A percentile compares a stretch with the other conserved stretches of the same genome.
Evolutionary conservation across 2,113 vertebrate species (phyloP).

Genomic region (Rhagologus leucostigma): DNA sequence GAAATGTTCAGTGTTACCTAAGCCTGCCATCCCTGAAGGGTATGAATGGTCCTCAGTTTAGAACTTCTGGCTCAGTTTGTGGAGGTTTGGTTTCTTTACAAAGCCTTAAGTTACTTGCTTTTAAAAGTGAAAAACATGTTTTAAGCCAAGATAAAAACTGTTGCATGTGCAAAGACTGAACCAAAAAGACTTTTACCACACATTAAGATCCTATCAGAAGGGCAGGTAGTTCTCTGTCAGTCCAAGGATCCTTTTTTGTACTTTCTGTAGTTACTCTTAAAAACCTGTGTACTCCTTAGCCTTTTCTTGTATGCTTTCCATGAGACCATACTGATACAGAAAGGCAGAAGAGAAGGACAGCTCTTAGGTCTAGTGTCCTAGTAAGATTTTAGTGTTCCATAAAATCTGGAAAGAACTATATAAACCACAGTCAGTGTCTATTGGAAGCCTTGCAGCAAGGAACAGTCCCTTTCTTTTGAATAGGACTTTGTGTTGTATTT

Average conservation of each 20-base stretch:
- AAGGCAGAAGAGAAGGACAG: neutral
- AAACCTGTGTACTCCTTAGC: neutral
- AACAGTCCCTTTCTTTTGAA: neutral
- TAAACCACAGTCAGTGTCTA: neutral
- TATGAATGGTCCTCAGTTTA: neutral
- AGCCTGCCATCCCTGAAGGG: neutral
- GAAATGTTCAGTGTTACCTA: neutral
- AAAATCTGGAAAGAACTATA: neutral
- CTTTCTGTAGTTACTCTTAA: neutral
- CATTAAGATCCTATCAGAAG: neutral
- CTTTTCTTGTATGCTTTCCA: neutral
- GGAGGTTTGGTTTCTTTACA: neutral
- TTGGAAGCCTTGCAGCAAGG: neutral
- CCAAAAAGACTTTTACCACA: neutral
- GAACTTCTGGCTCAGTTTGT: neutral
- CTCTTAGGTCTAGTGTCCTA: neutral
- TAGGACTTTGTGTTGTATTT: neutral
- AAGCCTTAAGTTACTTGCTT: neutral
- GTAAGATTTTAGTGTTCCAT: neutral
- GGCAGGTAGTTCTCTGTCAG: neutral
- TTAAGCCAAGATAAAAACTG: neutral
- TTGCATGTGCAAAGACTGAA: neutral
- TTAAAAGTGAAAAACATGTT: neutral
- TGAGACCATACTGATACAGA: neutral
- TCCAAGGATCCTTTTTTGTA: neutral